Evolutionary conservation across 2,888 invertebrate genomes (phyloP).

Genomic region (Leptogaster cylindrica): DNA sequence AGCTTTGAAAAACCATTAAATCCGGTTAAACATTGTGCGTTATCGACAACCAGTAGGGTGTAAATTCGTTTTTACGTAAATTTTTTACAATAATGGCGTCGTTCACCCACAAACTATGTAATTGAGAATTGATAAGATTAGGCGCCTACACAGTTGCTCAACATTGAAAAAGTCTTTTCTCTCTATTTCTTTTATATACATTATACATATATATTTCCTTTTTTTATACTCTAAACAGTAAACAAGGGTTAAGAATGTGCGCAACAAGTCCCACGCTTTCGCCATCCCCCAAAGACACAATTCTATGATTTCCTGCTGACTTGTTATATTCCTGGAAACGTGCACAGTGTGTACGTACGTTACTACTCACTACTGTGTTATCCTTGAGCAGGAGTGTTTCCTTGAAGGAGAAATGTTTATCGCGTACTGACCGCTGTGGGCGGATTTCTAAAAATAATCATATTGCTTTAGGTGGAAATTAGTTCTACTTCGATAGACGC

Average conservation of each 20-base stretch:
- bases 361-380: no score
- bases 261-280: conserved; percentile 4
- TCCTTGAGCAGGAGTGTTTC: no score
- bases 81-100: conserved; percentile 1
- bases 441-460: conserved; percentile 16
- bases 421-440: conserved; percentile 1
- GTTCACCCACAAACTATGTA: not conserved
- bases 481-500: conserved; percentile 14
- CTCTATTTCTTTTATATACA: no score
- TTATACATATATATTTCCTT: no score
- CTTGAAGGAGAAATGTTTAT: not conserved
- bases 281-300: not conserved
- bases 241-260: no score
- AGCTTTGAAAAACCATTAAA: no score
- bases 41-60: no score
- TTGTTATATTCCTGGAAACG: no score
- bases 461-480: conserved; percentile 28
- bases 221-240: no score
- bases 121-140: conserved; percentile 27
- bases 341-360: no score
- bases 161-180: no score
- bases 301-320: not conserved
- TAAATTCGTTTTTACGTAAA: conserved; percentile 25
- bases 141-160: conserved; percentile 21
- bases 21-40: no score